A percentile compares a stretch with the other conserved stretches of the same genome.
These are phyloP conservation scores for Monopis laevigella DNA, from an alignment of 2,888 invertebrate genomes.

Conservation along the genomic window DNA sequence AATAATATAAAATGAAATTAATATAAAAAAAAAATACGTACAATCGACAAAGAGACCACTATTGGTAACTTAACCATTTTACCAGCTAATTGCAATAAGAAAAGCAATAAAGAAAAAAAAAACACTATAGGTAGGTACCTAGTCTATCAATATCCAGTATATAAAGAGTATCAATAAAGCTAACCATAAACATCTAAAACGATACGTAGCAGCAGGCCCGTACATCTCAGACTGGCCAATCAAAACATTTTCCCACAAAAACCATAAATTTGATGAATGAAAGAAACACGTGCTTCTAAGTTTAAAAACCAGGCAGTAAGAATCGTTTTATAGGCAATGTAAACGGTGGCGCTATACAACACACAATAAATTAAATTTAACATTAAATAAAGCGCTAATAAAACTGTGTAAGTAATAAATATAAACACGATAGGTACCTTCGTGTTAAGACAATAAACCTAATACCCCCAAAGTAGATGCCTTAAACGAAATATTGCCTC, in stretches of 20 bases:
- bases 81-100: too few species aligned
- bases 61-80: too few species aligned
- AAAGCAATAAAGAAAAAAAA: too few species aligned
- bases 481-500: slow-evolving; percentile 64
- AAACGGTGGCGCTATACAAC: slow-evolving; percentile 55
- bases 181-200: too few species aligned
- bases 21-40: too few species aligned
- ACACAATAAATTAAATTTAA: slow-evolving; percentile 66
- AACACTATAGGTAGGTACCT: too few species aligned
- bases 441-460: slow-evolving; percentile 61
- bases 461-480: slow-evolving; percentile 53
- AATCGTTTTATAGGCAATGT: slow-evolving; percentile 66
- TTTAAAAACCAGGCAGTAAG: slow-evolving; percentile 63
- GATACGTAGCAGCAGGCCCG: too few species aligned
- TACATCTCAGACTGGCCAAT: slow-evolving; percentile 38
- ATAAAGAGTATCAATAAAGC: too few species aligned
- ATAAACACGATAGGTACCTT: slow-evolving; percentile 67
- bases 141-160: too few species aligned
- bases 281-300: slow-evolving; percentile 65
- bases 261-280: slow-evolving; percentile 67
- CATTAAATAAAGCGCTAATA: slow-evolving; percentile 66
- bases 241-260: slow-evolving; percentile 61
- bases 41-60: too few species aligned
- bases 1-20: too few species aligned
- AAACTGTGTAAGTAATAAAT: slow-evolving; percentile 69